phyloP scores from a whole-genome alignment of 2,888 invertebrate genomes.

The Cephus sareptanus region DNA sequence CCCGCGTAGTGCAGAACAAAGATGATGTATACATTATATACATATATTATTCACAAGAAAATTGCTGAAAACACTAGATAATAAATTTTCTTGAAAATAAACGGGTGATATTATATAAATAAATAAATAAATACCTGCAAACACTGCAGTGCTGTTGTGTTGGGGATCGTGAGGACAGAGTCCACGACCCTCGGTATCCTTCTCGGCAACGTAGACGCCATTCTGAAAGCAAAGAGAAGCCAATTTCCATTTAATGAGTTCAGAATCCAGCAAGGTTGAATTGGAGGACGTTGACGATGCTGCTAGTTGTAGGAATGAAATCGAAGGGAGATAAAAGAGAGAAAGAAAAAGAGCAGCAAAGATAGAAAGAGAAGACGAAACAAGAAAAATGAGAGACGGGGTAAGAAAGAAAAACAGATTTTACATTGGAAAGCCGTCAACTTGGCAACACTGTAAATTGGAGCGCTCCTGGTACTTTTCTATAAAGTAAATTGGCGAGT shows the following conservation, averaged over 20 bases:
- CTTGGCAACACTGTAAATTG: background rate
- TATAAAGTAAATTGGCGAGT: conserved; percentile 5
- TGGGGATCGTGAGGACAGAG: conserved; percentile 94
- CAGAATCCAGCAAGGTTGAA: background rate
- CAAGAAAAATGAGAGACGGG: background rate
- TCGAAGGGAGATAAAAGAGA: background rate
- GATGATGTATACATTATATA: background rate
- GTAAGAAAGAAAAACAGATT: background rate
- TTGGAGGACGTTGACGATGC: background rate
- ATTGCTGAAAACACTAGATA: background rate
- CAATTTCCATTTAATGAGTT: background rate
- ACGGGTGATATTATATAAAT: background rate
- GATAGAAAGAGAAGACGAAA: background rate
- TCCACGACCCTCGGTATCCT: conserved; percentile 85
- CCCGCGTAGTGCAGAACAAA: background rate
- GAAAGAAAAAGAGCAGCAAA: background rate
- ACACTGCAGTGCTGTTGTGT: conserved; percentile 95
- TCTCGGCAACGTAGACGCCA: conserved; percentile 66
- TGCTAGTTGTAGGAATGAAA: background rate
- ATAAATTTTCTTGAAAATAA: background rate
- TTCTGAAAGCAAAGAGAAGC: conserved; percentile 62
- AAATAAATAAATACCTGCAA: conserved; percentile 68
- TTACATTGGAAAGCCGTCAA: background rate
- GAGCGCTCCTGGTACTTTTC: background rate
- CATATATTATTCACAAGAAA: background rate